Evolutionary conservation across 2,797 vertebrate genomes (phyloP).

Genomic region (Sarcoramphus papa): DNA sequence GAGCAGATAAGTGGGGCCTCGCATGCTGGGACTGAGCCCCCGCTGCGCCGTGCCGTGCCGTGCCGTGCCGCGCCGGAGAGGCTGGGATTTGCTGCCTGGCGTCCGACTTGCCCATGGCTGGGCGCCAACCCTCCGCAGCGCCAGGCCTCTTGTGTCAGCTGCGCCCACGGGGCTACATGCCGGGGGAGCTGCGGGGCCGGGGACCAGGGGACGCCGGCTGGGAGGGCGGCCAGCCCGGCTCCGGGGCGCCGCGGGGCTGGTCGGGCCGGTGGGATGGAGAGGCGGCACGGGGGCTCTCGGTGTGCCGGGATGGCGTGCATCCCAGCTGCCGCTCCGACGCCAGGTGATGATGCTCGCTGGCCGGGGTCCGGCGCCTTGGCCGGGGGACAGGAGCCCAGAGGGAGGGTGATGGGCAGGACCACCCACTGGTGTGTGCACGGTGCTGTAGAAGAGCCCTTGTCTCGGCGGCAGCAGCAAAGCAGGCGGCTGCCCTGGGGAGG

Average conservation of each 20-base stretch:
- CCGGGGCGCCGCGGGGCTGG: rapidly evolving
- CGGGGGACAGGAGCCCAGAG: neutral
- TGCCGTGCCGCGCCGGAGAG: neutral
- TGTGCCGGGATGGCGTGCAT: rapidly evolving
- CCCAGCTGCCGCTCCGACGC: neutral
- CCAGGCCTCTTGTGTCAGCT: neutral
- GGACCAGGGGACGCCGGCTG: rapidly evolving
- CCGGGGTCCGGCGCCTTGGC: neutral
- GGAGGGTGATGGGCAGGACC: neutral
- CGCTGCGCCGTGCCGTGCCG: rapidly evolving
- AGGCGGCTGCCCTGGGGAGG: neutral
- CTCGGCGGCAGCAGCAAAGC: neutral
- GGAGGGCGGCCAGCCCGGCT: neutral
- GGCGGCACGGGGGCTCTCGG: rapidly evolving
- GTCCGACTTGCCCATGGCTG: rapidly evolving
- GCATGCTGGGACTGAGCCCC: rapidly evolving
- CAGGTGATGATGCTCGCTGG: rapidly evolving
- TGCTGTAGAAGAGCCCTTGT: neutral
- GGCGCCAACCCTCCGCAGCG: neutral
- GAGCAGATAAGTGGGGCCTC: neutral
- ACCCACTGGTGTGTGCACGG: rapidly evolving
- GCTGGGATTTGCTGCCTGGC: neutral
- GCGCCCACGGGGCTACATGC: neutral
- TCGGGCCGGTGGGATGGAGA: rapidly evolving
- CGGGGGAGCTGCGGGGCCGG: rapidly evolving